Percentiles rank a stretch among this genome's conserved stretches.
These are phyloP conservation scores for Aphis craccivora DNA, from an alignment of 1,140 invertebrate species.

Conservation along the genomic window DNA sequence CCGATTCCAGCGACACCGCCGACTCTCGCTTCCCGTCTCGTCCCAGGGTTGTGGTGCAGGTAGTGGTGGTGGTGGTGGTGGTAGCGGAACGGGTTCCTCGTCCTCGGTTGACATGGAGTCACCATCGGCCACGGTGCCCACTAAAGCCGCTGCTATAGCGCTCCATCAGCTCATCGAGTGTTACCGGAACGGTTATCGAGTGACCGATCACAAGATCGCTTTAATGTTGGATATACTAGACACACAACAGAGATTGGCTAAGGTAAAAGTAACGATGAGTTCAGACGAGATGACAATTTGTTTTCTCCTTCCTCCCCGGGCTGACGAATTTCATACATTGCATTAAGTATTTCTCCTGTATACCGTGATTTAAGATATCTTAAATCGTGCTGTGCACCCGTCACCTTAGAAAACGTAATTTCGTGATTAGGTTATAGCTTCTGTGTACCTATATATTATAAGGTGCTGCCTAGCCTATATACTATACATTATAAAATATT, in stretches of 20 bases:
- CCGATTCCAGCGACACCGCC: not conserved
- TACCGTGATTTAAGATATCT: too few species aligned
- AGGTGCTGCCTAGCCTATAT: not conserved
- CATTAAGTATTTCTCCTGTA: not conserved
- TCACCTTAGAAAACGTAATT: too few species aligned
- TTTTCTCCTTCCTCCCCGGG: not conserved
- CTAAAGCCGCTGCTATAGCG: slow-evolving; percentile 67
- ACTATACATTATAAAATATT: not conserved
- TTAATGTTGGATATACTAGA: slow-evolving; percentile 82
- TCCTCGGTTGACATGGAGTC: slow-evolving; percentile 24
- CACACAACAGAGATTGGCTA: slow-evolving; percentile 79
- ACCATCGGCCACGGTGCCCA: slow-evolving; percentile 48
- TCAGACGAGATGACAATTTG: not conserved
- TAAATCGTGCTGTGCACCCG: too few species aligned
- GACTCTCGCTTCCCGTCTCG: slow-evolving; percentile 44
- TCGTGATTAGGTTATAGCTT: not conserved
- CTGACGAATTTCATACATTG: not conserved
- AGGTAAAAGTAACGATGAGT: slow-evolving; percentile 69
- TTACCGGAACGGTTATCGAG: slow-evolving; percentile 76
- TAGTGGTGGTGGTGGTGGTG: not conserved
- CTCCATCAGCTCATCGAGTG: slow-evolving; percentile 73
- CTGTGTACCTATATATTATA: not conserved
- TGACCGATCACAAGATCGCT: slow-evolving; percentile 77
- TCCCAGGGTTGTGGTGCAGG: not conserved
- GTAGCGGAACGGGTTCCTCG: not conserved